Evolutionary conservation across 2,888 invertebrate species (phyloP).

Genomic region (Xylota sylvarum): DNA sequence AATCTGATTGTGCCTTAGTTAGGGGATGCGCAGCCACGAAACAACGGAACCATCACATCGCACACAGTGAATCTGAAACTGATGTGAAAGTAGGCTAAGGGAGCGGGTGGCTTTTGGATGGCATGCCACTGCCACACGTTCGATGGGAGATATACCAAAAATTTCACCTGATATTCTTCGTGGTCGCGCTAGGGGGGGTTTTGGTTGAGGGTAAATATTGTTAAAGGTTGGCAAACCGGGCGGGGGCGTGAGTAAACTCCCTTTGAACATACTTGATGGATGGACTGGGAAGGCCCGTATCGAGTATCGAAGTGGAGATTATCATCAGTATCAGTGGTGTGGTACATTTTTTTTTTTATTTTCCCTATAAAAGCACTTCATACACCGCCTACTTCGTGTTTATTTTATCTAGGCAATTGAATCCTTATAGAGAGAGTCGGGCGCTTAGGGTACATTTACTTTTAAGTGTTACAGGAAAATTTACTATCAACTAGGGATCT

Average conservation of each 20-base stretch:
- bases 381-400: conserved; percentile 19
- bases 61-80: neutral
- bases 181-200: too few species aligned
- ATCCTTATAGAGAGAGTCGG: conserved; percentile 1
- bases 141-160: conserved; percentile 1
- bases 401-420: conserved; percentile 48
- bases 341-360: neutral
- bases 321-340: conserved; percentile 8
- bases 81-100: neutral
- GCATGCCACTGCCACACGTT: conserved; percentile 5
- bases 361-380: conserved; percentile 27
- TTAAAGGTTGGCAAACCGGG: neutral
- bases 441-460: conserved; percentile 1
- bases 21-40: conserved; percentile 10
- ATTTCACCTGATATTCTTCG: conserved; percentile 18
- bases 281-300: conserved; percentile 11
- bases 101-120: neutral
- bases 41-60: conserved; percentile 7
- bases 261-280: neutral
- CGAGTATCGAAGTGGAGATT: conserved; percentile 39
- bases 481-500: conserved; percentile 41
- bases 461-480: conserved; percentile 39
- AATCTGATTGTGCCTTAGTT: conserved; percentile 9
- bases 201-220: neutral
- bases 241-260: neutral